Conservation (phyloP, 1,140 invertebrate species). For the Sitobion miscanthi region DNA sequence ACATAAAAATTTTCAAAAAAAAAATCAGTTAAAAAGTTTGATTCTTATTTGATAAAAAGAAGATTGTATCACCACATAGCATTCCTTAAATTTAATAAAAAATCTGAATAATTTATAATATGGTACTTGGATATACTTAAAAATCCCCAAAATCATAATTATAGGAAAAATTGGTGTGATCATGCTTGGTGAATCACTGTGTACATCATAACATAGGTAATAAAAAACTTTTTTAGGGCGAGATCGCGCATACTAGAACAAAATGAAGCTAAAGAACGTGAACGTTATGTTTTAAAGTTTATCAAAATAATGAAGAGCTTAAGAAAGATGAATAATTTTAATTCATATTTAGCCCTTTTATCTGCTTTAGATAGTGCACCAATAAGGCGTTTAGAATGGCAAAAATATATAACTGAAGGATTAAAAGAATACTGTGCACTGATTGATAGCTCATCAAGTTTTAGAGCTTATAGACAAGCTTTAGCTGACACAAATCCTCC, state of each 20-base stretch:
- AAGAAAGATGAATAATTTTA: slow-evolving; percentile 97
- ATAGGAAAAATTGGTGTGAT: background rate
- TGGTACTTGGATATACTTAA: background rate
- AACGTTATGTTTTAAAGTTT: slow-evolving; percentile 95
- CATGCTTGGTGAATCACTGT: background rate
- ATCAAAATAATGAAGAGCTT: slow-evolving; percentile 99
- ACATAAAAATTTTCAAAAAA: background rate
- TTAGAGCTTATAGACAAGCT: slow-evolving; percentile 92
- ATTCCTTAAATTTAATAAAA: background rate
- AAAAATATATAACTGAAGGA: slow-evolving; percentile 89
- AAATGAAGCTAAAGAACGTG: slow-evolving; percentile 89
- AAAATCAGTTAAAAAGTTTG: background rate
- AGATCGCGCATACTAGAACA: slow-evolving; percentile 79
- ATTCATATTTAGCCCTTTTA: slow-evolving; percentile 95
- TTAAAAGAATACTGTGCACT: slow-evolving; percentile 92
- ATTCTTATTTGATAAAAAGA: background rate
- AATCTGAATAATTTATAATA: background rate
- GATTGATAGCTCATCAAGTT: slow-evolving; percentile 95
- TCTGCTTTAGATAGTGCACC: slow-evolving; percentile 97
- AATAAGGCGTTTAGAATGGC: slow-evolving; percentile 93
- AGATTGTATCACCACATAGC: background rate
- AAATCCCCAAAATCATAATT: background rate
- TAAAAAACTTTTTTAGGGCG: slow-evolving; percentile 69
- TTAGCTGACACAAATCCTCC: slow-evolving; percentile 93
- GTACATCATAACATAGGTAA: background rate